Percentiles rank a stretch among this genome's conserved stretches.
phyloP scores from a whole-genome alignment of 2,888 invertebrate species.

The Cataglyphis livida region DNA sequence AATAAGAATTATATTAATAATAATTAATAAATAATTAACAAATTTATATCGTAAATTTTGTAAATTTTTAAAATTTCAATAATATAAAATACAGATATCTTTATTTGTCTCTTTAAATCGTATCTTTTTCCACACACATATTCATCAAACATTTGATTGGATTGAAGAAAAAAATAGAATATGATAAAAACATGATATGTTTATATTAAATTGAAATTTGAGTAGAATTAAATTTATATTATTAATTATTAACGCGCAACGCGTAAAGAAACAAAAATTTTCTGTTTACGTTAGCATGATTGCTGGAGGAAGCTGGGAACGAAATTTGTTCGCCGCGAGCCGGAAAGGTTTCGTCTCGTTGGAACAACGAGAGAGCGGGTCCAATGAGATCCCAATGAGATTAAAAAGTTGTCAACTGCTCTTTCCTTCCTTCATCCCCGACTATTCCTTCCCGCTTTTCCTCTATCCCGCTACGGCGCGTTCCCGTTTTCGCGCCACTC shows the following conservation, averaged over 20 bases:
- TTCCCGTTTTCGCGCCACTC: slow-evolving; percentile 47
- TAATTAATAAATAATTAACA: background rate
- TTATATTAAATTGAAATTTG: background rate
- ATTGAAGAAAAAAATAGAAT: background rate
- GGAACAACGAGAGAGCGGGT: slow-evolving; percentile 71
- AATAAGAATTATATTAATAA: too few relatives aligned
- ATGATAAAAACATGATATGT: background rate
- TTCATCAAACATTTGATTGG: background rate
- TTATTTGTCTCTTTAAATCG: background rate
- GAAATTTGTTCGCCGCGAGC: slow-evolving; percentile 71
- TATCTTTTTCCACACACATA: background rate
- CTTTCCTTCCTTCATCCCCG: slow-evolving; percentile 59
- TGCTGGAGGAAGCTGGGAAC: slow-evolving; percentile 48
- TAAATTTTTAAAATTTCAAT: background rate
- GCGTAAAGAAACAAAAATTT: background rate
- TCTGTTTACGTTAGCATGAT: slow-evolving; percentile 44
- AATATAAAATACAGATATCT: too few relatives aligned
- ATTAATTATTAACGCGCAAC: slow-evolving; percentile 15
- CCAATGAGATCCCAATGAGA: slow-evolving; percentile 79
- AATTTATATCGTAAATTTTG: background rate
- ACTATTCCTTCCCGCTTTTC: slow-evolving; percentile 35
- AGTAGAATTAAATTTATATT: background rate
- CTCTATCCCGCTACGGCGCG: slow-evolving; percentile 34
- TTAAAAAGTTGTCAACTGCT: slow-evolving; percentile 82
- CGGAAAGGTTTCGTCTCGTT: slow-evolving; percentile 67